Base-by-base conservation (phyloP, 2,797 vertebrate species). In the Scarus forsteni region DNA sequence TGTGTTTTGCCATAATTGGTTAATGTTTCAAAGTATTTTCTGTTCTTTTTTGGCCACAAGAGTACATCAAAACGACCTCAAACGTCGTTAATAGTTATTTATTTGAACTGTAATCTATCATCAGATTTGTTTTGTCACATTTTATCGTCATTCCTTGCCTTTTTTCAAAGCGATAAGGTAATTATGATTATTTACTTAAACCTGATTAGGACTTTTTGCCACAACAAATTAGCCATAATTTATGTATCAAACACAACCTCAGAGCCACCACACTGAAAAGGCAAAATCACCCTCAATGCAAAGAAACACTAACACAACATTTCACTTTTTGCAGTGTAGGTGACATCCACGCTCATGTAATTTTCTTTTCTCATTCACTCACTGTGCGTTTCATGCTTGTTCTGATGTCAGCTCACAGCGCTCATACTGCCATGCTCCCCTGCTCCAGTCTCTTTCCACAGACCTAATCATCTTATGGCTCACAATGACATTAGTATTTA, bases 401-500 rank as follows among this genome's bases (percentile, higher is more conserved):
- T 77, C 52, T 38, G 35, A 60, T 79, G 73, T 83, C 64, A 59
- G 64, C 67, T 77, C 81, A 73, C 80, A 70, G 64, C 18, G 58
- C 77, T 84, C 66, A 66, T 73, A 75, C 89, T 70, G 83, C 86
- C 84, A 75, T 73, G 81, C 85, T 59, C 77, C 75, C 62, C 82
- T 66, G 72, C 86, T 84, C 59, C 60, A 40, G 70, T 85, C 60
- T 67, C 65, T 62, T 65, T 91, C 76, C 76, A 67, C 75, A 57
- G 67, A 88, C 80, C 73, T 90, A 91, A 93, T 92, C 88, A 86
- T 89, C 91, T 92, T 90, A 81, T 53, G 8, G 75, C 60, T 51
- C 88, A 90, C 85, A 85, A 85, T 85, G 82, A 70, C 73, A 70
- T 73, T 64, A 80, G 63, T 27, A 85, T 88, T 84, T 86, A 77